phyloP scores from a whole-genome alignment of 2,113 vertebrate genomes.

The Coturnix japonica region DNA sequence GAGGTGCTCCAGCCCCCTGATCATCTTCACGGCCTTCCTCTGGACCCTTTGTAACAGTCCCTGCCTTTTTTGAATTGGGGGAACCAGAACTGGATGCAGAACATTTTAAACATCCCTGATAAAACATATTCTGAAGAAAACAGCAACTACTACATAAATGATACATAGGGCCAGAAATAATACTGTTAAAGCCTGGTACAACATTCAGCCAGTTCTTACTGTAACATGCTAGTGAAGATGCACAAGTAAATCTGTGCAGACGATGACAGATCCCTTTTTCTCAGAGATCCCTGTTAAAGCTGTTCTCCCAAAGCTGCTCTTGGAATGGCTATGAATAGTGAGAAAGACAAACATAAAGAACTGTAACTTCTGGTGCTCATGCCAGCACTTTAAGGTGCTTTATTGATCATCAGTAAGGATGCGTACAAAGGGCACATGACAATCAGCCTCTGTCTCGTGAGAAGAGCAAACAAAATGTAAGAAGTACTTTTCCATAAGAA shows the following conservation, averaged over 20 bases:
- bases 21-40: too few relatives aligned
- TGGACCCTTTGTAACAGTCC: too few relatives aligned
- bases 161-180: not conserved
- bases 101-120: not conserved
- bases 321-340: not conserved
- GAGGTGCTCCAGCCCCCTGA: too few relatives aligned
- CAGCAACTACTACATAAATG: not conserved
- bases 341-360: not conserved
- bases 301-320: not conserved
- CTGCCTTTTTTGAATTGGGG: too few relatives aligned
- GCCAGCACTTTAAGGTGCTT: not conserved
- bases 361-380: not conserved
- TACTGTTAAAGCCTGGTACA: not conserved
- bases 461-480: not conserved
- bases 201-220: not conserved
- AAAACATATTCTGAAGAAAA: not conserved
- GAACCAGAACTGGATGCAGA: too few relatives aligned
- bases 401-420: not conserved
- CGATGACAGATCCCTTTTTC: not conserved
- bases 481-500: not conserved
- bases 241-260: fast-evolving
- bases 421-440: fast-evolving
- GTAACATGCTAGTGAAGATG: not conserved
- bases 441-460: not conserved
- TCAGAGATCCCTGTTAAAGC: not conserved